phyloP scores from a whole-genome alignment of 2,797 vertebrate genomes.

The Pangasius larnaudii region DNA sequence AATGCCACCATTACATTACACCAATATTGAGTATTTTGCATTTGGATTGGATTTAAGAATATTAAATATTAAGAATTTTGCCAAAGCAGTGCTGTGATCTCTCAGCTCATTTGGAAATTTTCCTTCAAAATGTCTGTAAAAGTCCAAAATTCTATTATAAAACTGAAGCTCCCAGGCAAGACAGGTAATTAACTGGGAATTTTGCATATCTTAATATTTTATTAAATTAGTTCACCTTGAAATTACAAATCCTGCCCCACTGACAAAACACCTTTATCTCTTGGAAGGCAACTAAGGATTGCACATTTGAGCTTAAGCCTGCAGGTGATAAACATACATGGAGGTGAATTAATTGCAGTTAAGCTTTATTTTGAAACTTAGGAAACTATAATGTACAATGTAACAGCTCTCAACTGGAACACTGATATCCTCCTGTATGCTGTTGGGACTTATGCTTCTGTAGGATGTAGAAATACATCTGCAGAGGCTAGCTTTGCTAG shows the following conservation, averaged over 20 bases:
- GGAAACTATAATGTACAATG: not conserved
- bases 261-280: conserved; percentile 58
- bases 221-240: conserved; percentile 53
- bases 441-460: not conserved
- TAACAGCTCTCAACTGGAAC: not conserved
- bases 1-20: not conserved
- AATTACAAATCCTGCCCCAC: conserved; percentile 55
- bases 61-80: not conserved
- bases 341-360: conserved; percentile 52
- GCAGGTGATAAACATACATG: conserved; percentile 51
- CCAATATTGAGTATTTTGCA: not conserved
- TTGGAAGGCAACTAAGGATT: conserved; percentile 40
- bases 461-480: not conserved
- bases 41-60: not conserved
- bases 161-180: conserved; percentile 46
- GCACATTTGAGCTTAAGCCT: conserved; percentile 46
- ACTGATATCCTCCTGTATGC: not conserved
- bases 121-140: conserved; percentile 43
- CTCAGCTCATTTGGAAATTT: conserved; percentile 45
- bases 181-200: conserved; percentile 20
- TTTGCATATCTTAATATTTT: conserved; percentile 51
- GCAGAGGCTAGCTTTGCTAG: not conserved
- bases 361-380: conserved; percentile 35
- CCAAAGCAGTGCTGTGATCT: not conserved
- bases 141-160: conserved; percentile 54